Evolutionary conservation across 92 coral and sea anemone genomes (phyloP), one percentile per base, ranked within the genome.

Genomic region (Parazoanthus swiftii): DNA sequence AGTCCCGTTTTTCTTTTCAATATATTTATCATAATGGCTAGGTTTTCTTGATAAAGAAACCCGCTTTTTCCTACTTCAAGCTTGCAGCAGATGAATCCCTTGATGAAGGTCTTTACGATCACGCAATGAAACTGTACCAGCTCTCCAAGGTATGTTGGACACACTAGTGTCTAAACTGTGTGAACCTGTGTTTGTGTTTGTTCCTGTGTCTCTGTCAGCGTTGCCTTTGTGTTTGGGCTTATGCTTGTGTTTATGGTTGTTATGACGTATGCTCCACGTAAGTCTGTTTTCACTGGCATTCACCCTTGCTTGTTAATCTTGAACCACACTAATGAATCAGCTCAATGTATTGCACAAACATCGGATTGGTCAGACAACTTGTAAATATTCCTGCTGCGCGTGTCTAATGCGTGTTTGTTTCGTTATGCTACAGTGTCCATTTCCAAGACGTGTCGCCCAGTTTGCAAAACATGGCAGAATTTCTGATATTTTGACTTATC

Each of bases 1-100:
- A 63, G 70, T 63, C 70, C 70, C 5, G 25, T 63, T 63, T 63
- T 20, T 58, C 0, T 38, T 33, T 33, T 38, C 21, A 4, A 39
- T n/a, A 72, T 29, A 76, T 75, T 51, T 51, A 9, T 54, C 13
- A 39, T 39, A 4, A 4, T 46, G 8, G 4, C 51, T 46, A 46
- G 8, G 0, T 16, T 74, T 36, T 16, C 78, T 76, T 39, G 70
- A 63, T 21, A 63, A 18, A 1, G 25, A 39, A 42, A 8, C 46
- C 33, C 20, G 81, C 25, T 39, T 43, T 83, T 43, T 51, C 51
- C 26, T 58, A 21, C 42, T 76, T 67, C 7, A 50, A 97, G 99
- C 92, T 92, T 91, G 99, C 99, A 13, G 99, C 97, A 20, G 98
- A 95, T 33, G 92, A 93, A 67, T 94, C 99, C 59, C 93, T 97